Evolutionary conservation across 2,113 vertebrate genomes (phyloP).

Genomic region (Rhinoderma darwinii): DNA sequence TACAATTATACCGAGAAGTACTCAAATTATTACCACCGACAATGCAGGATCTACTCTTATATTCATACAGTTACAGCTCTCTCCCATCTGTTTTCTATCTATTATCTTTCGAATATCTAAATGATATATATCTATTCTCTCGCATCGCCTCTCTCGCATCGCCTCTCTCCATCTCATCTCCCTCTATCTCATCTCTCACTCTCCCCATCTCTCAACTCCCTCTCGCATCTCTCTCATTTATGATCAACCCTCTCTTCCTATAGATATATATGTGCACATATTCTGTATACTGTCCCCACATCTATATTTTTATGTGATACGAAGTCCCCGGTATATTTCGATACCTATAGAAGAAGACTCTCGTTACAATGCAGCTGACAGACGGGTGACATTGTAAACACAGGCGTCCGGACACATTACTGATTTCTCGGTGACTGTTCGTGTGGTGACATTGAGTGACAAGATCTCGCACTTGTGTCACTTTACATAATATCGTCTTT

Average conservation of each 20-base stretch:
- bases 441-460: slow-evolving; percentile 64
- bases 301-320: background rate
- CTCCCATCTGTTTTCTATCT: background rate
- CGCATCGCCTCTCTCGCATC: background rate
- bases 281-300: background rate
- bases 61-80: background rate
- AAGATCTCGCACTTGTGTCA: slow-evolving; percentile 56
- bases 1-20: background rate
- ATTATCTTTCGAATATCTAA: background rate
- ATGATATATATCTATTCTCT: background rate
- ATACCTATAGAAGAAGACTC: background rate
- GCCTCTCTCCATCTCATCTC: background rate
- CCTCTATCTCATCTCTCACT: background rate
- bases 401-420: slow-evolving; percentile 26
- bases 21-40: background rate
- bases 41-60: background rate
- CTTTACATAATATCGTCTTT: slow-evolving; percentile 52
- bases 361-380: slow-evolving; percentile 43
- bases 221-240: no score
- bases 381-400: slow-evolving; percentile 21
- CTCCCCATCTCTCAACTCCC: background rate
- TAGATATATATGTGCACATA: background rate
- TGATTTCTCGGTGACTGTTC: slow-evolving; percentile 53
- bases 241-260: no score
- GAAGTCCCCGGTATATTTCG: background rate